Evolutionary conservation across 2,797 vertebrate genomes (phyloP), one percentile per base, ranked within the genome.

Genomic region (Tangara arthus): DNA sequence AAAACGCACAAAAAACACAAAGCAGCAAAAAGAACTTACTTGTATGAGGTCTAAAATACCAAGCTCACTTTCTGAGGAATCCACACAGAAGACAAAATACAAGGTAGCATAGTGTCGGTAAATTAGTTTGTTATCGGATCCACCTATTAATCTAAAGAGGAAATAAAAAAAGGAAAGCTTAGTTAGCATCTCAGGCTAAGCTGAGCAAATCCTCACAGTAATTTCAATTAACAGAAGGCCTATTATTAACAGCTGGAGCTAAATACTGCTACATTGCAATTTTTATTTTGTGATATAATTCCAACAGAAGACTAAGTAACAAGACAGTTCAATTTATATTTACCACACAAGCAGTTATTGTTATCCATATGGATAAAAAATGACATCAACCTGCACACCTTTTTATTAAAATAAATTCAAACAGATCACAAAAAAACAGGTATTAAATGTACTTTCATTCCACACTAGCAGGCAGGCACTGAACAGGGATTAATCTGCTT

Each of bases 11-110:
- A 37, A 37, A 37, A 37, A 37, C 11, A 49, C 1, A 28, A 65
- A 60, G 4, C 26, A 73, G 34, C 2, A 12, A 57, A 87, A 93
- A 34, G 34, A 96, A 19, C 98, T 98, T 98, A 99, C 99, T 98
- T 99, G 99, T 97, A 99, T 99, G 96, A 99, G 98, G 97, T 99
- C 99, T 98, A 99, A 98, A 98, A 99, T 99, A 96, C 99, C 99
- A 96, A 99, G 98, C 97, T 99, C 99, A 66, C 99, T 99, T 98
- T 99, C 99, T 75, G 99, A 99, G 64, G 99, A 99, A 97, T 99
- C 99, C 94, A 99, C 99, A 94, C 99, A 99, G 96, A 99, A 99
- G 96, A 99, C 99, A 98, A 99, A 99, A 98, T 99, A 99, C 55
- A 99, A 98, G 3, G 99, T 99, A 94, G 99, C 99, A 82, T 99